Conservation (phyloP, 2,113 vertebrate species). For the Zapus hudsonius region DNA sequence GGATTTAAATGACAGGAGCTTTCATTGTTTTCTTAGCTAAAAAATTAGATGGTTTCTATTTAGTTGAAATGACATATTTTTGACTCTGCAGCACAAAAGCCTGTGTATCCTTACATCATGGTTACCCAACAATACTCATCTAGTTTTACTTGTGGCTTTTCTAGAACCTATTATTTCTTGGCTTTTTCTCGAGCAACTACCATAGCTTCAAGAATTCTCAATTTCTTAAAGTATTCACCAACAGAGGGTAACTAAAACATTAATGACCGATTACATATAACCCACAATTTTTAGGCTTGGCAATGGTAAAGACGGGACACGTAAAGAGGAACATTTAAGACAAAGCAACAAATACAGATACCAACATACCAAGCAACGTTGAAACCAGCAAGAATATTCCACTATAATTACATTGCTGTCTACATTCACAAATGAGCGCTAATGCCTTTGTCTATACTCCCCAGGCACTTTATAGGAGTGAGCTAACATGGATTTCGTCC, state of each 20-base stretch:
- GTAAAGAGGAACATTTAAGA: not conserved
- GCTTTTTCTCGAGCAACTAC: conserved; percentile 52
- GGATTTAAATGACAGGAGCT: not conserved
- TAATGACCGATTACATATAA: conserved; percentile 61
- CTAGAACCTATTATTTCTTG: conserved; percentile 65
- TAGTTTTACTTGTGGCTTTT: conserved; percentile 75
- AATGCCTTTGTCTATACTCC: not conserved
- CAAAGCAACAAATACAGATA: conserved; percentile 1
- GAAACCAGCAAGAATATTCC: not conserved
- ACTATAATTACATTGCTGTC: not conserved
- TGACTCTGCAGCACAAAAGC: conserved; percentile 53
- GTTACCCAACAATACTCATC: conserved; percentile 9
- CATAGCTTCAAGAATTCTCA: conserved; percentile 42
- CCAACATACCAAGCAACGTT: not conserved
- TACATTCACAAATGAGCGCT: not conserved
- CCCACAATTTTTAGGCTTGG: conserved; percentile 15
- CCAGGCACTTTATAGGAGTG: not conserved
- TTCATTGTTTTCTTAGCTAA: not conserved
- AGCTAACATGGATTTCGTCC: not conserved
- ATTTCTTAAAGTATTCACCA: conserved; percentile 59
- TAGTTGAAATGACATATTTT: conserved; percentile 22
- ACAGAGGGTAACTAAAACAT: conserved; percentile 41
- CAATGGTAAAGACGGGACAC: not conserved
- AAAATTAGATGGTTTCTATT: not conserved
- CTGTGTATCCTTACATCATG: not conserved